Evolutionary conservation across 2,888 invertebrate genomes (phyloP).

Genomic region (Papilio protenor): DNA sequence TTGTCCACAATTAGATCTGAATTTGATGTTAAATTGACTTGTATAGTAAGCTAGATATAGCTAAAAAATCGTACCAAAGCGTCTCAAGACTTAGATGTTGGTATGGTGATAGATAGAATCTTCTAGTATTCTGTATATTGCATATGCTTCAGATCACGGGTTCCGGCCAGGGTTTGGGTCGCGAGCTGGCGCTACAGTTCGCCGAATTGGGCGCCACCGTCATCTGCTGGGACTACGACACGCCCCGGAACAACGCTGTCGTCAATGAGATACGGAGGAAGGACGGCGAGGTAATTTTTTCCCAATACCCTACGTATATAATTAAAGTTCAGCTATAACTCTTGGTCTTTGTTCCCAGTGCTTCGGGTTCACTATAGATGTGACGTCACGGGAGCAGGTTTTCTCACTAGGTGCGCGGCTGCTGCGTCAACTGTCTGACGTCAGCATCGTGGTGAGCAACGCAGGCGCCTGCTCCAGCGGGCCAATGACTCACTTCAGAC

Average conservation of each 20-base stretch:
- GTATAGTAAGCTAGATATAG: background rate
- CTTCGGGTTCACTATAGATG: conserved; percentile 76
- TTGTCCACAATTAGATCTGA: background rate
- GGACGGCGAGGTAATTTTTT: conserved; percentile 70
- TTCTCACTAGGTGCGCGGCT: conserved; percentile 67
- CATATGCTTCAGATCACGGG: conserved; percentile 67
- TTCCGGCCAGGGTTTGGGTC: conserved; percentile 73
- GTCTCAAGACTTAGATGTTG: background rate
- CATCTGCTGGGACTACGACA: conserved; percentile 77
- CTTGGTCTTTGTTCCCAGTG: conserved; percentile 57
- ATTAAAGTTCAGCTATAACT: background rate
- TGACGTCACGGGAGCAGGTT: conserved; percentile 78
- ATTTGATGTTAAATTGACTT: background rate
- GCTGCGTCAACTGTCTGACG: conserved; percentile 69
- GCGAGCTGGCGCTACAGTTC: conserved; percentile 76
- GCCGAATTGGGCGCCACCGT: conserved; percentile 79
- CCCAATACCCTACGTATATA: too few species aligned
- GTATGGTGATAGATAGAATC: background rate
- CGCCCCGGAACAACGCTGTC: conserved; percentile 67
- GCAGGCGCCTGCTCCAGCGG: conserved; percentile 67
- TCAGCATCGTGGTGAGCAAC: conserved; percentile 76
- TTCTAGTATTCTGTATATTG: background rate
- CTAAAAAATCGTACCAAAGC: too few species aligned
- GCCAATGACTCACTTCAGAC: conserved; percentile 64
- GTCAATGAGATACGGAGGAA: conserved; percentile 73